A percentile compares a stretch with the other conserved stretches of the same genome.
Evolutionary conservation across 2,888 invertebrate species (phyloP).

Genomic region (Luperina nickerlii): DNA sequence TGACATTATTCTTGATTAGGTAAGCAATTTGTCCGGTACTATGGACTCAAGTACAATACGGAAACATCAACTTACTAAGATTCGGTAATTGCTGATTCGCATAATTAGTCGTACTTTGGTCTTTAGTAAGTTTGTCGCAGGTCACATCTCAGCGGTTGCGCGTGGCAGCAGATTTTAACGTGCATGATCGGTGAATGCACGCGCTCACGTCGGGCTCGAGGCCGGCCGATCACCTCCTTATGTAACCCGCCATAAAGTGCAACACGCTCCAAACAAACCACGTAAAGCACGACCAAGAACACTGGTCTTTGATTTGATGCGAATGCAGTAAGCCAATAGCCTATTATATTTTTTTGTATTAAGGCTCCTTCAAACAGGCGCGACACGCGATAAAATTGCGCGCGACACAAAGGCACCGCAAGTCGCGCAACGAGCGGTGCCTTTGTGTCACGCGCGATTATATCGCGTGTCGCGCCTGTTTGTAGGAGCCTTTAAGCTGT

Average conservation of each 20-base stretch:
- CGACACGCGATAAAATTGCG: too few species aligned
- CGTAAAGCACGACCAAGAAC: conserved; percentile 67
- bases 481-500: conserved; percentile 32
- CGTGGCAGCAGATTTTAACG: conserved; percentile 74
- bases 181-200: conserved; percentile 81
- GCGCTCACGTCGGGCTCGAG: conserved; percentile 80
- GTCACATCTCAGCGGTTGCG: conserved; percentile 66
- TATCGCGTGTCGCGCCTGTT: too few species aligned
- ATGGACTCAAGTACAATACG: conserved; percentile 30
- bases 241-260: conserved; percentile 76
- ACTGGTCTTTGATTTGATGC: conserved; percentile 79
- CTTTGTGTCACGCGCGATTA: too few species aligned
- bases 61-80: conserved; percentile 42
- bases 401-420: too few species aligned
- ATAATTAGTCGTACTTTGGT: conserved; percentile 61
- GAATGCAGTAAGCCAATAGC: conserved; percentile 66
- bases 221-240: conserved; percentile 89
- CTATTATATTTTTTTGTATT: conserved; percentile 56
- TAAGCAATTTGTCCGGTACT: conserved; percentile 40
- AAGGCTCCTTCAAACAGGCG: too few species aligned
- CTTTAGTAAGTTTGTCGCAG: conserved; percentile 58
- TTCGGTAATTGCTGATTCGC: conserved; percentile 45
- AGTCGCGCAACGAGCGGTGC: too few species aligned
- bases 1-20: conserved; percentile 54
- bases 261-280: conserved; percentile 78